phyloP scores from a whole-genome alignment of 1,140 invertebrate species.

The Chlorops oryzae region DNA sequence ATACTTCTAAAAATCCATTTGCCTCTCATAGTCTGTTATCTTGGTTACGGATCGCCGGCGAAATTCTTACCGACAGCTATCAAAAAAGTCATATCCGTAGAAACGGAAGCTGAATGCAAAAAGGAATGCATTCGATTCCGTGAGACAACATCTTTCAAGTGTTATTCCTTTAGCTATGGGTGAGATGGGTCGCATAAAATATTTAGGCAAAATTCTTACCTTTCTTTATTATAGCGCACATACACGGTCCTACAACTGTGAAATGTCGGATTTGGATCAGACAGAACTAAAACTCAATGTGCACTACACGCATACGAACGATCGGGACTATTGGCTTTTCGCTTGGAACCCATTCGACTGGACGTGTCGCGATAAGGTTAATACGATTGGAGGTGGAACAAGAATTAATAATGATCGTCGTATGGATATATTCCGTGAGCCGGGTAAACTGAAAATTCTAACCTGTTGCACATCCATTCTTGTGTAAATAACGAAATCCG shows the following conservation, averaged over 20 bases:
- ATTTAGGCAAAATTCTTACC: conserved; percentile 1
- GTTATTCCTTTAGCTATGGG: conserved; percentile 67
- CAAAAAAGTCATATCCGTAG: conserved; percentile 54
- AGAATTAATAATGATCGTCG: conserved; percentile 44
- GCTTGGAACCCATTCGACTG: conserved; percentile 56
- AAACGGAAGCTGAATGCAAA: conserved; percentile 63
- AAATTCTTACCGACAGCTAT: conserved; percentile 60
- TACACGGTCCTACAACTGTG: conserved; percentile 51
- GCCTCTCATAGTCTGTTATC: conserved; percentile 59
- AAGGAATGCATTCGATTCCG: conserved; percentile 58
- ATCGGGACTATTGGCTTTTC: conserved; percentile 56
- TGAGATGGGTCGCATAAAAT: conserved; percentile 33
- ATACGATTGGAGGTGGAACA: conserved; percentile 44
- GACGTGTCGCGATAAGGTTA: conserved; percentile 46
- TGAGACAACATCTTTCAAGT: conserved; percentile 56
- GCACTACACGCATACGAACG: conserved; percentile 53
- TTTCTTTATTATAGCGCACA: conserved; percentile 23
- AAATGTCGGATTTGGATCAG: conserved; percentile 60
- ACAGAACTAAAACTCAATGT: conserved; percentile 58
- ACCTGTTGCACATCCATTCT: conserved; percentile 44
- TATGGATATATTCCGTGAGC: conserved; percentile 48
- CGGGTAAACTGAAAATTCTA: conserved; percentile 45
- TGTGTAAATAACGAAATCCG: conserved; percentile 37
- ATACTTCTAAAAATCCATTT: not conserved
- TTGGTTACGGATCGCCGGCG: conserved; percentile 64